phyloP scores from a whole-genome alignment of 2,888 invertebrate genomes.

The Cantharis flavilabris region DNA sequence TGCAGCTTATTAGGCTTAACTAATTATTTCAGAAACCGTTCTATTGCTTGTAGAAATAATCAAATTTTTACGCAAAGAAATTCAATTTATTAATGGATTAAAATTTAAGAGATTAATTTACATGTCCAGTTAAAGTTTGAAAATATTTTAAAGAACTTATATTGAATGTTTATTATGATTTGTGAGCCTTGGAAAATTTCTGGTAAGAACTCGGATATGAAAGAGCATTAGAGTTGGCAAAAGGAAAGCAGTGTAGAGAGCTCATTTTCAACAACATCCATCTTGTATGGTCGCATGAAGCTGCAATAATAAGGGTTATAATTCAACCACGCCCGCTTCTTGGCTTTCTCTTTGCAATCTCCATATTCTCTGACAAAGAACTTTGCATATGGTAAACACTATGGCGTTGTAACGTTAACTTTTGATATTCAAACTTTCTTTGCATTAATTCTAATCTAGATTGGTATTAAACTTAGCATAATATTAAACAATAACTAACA shows the following conservation, averaged over 20 bases:
- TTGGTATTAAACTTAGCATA: not conserved
- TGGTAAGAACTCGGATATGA: constrained; percentile 29
- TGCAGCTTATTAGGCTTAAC: constrained; percentile 1
- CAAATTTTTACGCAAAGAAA: not conserved
- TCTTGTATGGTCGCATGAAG: constrained; percentile 53
- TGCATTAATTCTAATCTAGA: constrained; percentile 2
- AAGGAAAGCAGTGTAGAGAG: constrained; percentile 41
- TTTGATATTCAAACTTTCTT: constrained; percentile 6
- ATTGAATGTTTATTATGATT: constrained; percentile 17
- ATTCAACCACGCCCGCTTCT: constrained; percentile 46
- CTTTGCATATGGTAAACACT: constrained; percentile 32
- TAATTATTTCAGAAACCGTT: constrained; percentile 6
- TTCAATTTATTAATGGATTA: not conserved
- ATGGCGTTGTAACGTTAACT: constrained; percentile 20
- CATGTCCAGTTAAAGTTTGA: not conserved
- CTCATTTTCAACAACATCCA: constrained; percentile 53
- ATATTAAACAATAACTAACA: constrained; percentile 3
- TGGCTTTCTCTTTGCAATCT: constrained; percentile 31
- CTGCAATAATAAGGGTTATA: constrained; percentile 54
- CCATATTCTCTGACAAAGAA: constrained; percentile 26
- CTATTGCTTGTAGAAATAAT: not conserved
- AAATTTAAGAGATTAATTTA: not conserved
- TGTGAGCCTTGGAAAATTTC: constrained; percentile 23
- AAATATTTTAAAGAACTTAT: not conserved
- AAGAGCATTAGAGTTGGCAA: constrained; percentile 25